These are phyloP conservation scores for Spicauda simplicius DNA, from an alignment of 2,888 invertebrate genomes.

Conservation along the genomic window DNA sequence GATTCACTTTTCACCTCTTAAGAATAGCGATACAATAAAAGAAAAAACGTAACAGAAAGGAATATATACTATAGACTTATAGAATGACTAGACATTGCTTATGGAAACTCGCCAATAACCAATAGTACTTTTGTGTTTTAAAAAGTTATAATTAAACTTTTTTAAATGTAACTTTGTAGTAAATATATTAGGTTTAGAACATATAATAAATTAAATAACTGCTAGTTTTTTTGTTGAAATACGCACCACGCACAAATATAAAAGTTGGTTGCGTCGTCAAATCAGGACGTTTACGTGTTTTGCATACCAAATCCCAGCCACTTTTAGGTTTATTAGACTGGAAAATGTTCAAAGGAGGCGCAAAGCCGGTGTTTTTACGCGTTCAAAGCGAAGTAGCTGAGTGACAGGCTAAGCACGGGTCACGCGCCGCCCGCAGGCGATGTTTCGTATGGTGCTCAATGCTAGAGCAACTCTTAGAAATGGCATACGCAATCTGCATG, in stretches of 20 bases:
- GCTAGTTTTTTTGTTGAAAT: too few species aligned
- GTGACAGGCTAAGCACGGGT: conserved; percentile 25
- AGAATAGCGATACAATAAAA: conserved; percentile 14
- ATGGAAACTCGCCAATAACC: too few species aligned
- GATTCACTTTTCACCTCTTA: conserved; percentile 10
- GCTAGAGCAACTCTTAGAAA: not conserved
- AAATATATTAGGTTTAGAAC: too few species aligned
- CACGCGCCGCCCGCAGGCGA: conserved; percentile 23
- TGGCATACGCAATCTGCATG: not conserved
- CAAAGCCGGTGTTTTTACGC: conserved; percentile 20
- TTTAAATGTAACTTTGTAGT: too few species aligned
- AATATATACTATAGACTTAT: not conserved
- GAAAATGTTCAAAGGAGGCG: conserved; percentile 14
- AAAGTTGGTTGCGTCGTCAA: not conserved
- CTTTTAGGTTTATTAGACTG: conserved; percentile 11
- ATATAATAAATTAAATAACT: too few species aligned
- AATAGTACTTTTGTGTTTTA: too few species aligned
- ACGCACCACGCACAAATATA: too few species aligned
- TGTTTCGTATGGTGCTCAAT: not conserved
- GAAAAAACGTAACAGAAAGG: conserved; percentile 11
- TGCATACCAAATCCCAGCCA: not conserved
- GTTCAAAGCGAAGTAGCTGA: conserved; percentile 28
- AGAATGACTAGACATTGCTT: too few species aligned
- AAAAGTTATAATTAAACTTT: too few species aligned
- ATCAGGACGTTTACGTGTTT: not conserved